Percentiles rank a stretch among this genome's conserved stretches.
phyloP scores from a whole-genome alignment of 2,888 invertebrate genomes.

The Bellardia bayeri region DNA sequence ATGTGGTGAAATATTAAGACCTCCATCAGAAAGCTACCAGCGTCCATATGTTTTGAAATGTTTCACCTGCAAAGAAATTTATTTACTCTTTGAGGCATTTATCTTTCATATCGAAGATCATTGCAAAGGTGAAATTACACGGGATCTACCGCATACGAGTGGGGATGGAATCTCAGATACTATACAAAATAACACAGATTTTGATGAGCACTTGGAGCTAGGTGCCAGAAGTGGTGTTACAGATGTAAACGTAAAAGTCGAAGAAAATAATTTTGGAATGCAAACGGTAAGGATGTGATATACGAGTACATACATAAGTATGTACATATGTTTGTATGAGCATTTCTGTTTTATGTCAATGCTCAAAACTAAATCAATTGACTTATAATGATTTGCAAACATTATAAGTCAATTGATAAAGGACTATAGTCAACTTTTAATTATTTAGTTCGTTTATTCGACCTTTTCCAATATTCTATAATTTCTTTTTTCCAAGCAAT shows the following conservation, averaged over 20 bases:
- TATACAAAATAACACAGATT: neutral
- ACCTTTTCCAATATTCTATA: too few species aligned
- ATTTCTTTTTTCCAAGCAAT: too few species aligned
- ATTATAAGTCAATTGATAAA: too few species aligned
- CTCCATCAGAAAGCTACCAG: constrained; percentile 34
- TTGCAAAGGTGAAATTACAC: constrained; percentile 38
- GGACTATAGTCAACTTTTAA: too few species aligned
- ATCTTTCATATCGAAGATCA: constrained; percentile 66
- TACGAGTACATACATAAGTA: neutral
- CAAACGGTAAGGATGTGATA: constrained; percentile 21
- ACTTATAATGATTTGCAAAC: too few species aligned
- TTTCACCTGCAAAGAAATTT: constrained; percentile 64
- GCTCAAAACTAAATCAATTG: too few species aligned
- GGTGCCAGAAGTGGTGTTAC: neutral
- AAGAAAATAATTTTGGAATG: neutral
- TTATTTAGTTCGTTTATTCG: too few species aligned
- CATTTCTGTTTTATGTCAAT: too few species aligned
- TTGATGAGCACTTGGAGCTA: neutral
- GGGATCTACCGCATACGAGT: neutral
- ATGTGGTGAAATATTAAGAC: constrained; percentile 65
- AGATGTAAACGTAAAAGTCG: constrained; percentile 42
- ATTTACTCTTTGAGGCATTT: constrained; percentile 66
- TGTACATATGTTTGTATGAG: neutral
- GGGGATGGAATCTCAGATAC: neutral
- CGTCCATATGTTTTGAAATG: constrained; percentile 68